A percentile compares a stretch with the other conserved stretches of the same genome.
Evolutionary conservation across 1,140 invertebrate genomes (phyloP).

Genomic region (Drosophila obscura): DNA sequence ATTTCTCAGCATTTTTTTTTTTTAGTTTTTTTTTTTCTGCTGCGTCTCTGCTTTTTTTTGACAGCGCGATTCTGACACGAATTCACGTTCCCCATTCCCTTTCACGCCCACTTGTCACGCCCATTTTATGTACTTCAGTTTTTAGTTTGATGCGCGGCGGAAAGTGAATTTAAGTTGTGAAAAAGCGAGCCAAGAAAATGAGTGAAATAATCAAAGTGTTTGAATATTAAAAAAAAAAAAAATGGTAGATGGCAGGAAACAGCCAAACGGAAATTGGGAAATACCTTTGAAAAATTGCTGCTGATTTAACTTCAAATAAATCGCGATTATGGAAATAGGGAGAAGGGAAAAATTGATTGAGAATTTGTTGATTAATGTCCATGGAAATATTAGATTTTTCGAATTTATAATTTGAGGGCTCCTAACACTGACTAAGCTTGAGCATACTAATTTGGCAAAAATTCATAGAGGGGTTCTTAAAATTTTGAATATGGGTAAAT

Average conservation of each 20-base stretch:
- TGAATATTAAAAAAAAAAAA: background rate
- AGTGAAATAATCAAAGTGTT: background rate
- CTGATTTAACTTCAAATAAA: too few species aligned
- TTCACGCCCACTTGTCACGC: slow-evolving; percentile 20
- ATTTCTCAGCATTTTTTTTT: slow-evolving; percentile 1
- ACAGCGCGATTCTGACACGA: slow-evolving; percentile 18
- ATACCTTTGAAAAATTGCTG: background rate
- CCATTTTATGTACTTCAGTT: background rate
- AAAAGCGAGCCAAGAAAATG: background rate
- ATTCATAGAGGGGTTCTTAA: too few species aligned
- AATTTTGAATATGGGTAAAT: too few species aligned
- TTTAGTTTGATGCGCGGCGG: background rate
- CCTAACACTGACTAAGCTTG: too few species aligned
- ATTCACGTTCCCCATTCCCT: background rate
- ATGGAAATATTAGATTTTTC: background rate
- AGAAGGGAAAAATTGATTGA: too few species aligned
- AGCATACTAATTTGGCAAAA: too few species aligned
- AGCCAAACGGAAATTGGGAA: background rate
- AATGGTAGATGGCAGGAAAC: too few species aligned
- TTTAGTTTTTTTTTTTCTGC: background rate
- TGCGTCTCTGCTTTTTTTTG: slow-evolving; percentile 19
- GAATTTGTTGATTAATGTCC: background rate
- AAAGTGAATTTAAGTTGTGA: slow-evolving; percentile 14
- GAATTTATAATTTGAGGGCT: too few species aligned
- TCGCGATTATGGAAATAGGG: too few species aligned